Base-by-base conservation (phyloP, 2,888 invertebrate genomes). In the Ornithoptera priamus region DNA sequence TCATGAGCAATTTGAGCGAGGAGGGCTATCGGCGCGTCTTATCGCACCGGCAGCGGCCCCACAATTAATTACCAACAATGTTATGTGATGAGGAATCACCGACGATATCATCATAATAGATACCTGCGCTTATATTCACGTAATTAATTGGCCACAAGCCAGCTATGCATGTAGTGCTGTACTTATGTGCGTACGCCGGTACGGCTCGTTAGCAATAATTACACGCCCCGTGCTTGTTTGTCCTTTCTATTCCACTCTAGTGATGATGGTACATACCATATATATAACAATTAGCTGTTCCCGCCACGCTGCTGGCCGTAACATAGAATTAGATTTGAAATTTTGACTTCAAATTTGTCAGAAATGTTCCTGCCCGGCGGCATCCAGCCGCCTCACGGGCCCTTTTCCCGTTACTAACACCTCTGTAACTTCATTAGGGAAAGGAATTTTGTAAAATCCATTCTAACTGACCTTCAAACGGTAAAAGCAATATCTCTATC, bases 21-120 rank as follows among this genome's bases (percentile, higher is more conserved):
- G 74, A 73, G 73, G 82, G 84, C 88, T 91, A 90, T 91, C 91
- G 80, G 80, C 79, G 82, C 88, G 85, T 90, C 89, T 86, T 85
- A 90, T 90, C 90, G 81, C 65, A 72, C 76, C 59, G 68, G 46
- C 75, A 73, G 74, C 75, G 75, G 71, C 74, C 77, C 79, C 81
- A 82, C 85, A 84, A 82, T 83, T 81, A 82, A 81, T 81, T 80
- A 79, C 78, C 75, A 72, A 77, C 79, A 72, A 76, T 76, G 80
- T 81, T 78, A 78, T 78, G 77, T 82, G 82, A 86, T 86, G 87
- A 86, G 85, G 84, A 88, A 89, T 88, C 88, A 76, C 78, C 76
- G 81, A 78, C 83, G 81, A 81, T 77, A 77, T 79, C 77, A 76
- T 79, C 76, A 80, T 75, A 74, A 75, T 73, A 78, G 76, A 77